phyloP scores from a whole-genome alignment of 2,113 vertebrate genomes.

The Anarhynchus alexandrinus region DNA sequence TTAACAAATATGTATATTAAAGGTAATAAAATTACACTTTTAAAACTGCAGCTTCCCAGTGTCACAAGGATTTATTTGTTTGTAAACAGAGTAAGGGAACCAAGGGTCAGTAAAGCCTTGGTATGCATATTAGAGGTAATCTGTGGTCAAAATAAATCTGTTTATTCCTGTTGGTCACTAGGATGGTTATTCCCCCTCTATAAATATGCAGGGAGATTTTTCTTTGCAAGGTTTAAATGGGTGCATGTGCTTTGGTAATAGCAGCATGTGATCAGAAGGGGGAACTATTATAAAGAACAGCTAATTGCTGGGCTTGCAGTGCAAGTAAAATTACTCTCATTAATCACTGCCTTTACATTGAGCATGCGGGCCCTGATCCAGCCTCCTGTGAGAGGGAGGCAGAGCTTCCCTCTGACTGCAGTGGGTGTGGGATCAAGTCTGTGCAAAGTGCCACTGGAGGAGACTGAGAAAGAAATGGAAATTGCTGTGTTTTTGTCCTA shows the following conservation, averaged over 20 bases:
- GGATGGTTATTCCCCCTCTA: not conserved
- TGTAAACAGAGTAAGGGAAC: not conserved
- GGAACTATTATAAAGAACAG: not conserved
- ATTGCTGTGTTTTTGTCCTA: not conserved
- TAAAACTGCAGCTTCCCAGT: not conserved
- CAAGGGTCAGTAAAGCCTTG: not conserved
- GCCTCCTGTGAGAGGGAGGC: not conserved
- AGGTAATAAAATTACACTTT: not conserved
- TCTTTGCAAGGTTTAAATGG: not conserved
- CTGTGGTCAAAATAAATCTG: not conserved
- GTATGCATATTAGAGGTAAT: not conserved
- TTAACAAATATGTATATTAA: not conserved
- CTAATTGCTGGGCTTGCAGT: not conserved
- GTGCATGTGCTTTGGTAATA: not conserved
- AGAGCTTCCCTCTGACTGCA: not conserved
- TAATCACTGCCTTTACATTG: not conserved
- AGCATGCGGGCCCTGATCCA: rapidly evolving
- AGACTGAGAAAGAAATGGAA: no score
- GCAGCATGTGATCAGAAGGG: not conserved
- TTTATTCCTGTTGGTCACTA: not conserved
- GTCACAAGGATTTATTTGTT: not conserved
- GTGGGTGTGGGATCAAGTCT: rapidly evolving
- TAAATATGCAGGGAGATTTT: not conserved
- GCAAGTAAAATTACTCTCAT: not conserved
- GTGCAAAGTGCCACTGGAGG: rapidly evolving